Percentiles rank a stretch among this genome's conserved stretches.
phyloP scores from a whole-genome alignment of 2,113 vertebrate genomes.

The Cacatua alba region DNA sequence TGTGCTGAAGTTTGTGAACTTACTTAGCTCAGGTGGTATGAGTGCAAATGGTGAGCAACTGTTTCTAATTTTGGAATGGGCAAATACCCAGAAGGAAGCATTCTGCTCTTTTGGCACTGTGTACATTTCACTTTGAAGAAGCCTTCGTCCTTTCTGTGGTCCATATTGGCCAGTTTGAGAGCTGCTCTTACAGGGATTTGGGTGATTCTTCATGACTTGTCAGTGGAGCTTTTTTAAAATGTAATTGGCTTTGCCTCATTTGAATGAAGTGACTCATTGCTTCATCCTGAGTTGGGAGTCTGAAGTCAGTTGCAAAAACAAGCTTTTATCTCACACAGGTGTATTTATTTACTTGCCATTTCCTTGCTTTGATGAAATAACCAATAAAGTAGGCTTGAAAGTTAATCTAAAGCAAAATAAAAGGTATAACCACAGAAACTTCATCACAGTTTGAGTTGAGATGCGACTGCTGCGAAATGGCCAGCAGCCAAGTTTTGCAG shows the following conservation, averaged over 20 bases:
- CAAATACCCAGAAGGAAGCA: neutral
- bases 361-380: conserved; percentile 18
- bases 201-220: neutral
- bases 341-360: neutral
- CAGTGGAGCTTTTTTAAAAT: neutral
- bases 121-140: neutral
- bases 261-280: neutral
- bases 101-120: accelerated
- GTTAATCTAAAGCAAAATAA: neutral
- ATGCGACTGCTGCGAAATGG: neutral
- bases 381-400: neutral
- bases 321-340: neutral
- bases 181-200: neutral
- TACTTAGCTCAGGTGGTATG: neutral
- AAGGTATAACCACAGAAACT: neutral
- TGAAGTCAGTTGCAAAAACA: conserved; percentile 14
- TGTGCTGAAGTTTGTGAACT: neutral
- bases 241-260: conserved; percentile 21
- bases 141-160: neutral
- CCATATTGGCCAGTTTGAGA: neutral
- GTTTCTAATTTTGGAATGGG: neutral
- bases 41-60: neutral
- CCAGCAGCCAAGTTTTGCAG: neutral
- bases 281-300: neutral
- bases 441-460: neutral